phyloP scores from a whole-genome alignment of 2,113 vertebrate genomes.

The Heterotilapia buettikoferi region DNA sequence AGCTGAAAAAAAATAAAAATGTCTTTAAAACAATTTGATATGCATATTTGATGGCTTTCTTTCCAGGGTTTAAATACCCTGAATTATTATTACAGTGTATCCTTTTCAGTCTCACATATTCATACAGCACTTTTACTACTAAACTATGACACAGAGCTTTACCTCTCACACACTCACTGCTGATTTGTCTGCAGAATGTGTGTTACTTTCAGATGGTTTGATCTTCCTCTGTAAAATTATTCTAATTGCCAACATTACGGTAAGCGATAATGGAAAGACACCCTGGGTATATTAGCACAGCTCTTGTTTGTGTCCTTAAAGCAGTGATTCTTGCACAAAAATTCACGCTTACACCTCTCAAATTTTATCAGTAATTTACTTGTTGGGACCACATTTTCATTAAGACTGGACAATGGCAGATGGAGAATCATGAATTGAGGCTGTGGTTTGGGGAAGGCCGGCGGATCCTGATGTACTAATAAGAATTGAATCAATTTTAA shows the following conservation, averaged over 20 bases:
- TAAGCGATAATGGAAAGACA: not conserved
- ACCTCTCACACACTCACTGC: not conserved
- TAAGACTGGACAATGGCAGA: not conserved
- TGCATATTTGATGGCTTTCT: not conserved
- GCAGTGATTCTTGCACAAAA: not conserved
- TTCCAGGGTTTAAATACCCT: not conserved
- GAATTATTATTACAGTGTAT: not conserved
- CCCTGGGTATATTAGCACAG: not conserved
- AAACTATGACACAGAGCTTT: not conserved
- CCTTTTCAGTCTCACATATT: not conserved
- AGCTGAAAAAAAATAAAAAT: not conserved
- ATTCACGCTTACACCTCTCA: not conserved
- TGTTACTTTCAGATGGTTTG: not conserved
- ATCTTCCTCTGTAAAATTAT: not conserved
- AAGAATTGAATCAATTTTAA: not conserved
- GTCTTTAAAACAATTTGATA: not conserved
- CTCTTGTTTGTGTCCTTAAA: not conserved
- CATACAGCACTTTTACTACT: not conserved
- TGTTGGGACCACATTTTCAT: not conserved
- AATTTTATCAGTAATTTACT: not conserved
- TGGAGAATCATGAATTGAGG: not conserved
- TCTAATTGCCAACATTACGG: not conserved
- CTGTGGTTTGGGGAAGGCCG: not conserved
- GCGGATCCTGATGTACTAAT: not conserved
- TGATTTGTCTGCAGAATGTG: not conserved